Percentiles rank a stretch among this genome's conserved stretches.
Evolutionary conservation across 2,888 invertebrate species (phyloP).

Genomic region (Dusona sp.): DNA sequence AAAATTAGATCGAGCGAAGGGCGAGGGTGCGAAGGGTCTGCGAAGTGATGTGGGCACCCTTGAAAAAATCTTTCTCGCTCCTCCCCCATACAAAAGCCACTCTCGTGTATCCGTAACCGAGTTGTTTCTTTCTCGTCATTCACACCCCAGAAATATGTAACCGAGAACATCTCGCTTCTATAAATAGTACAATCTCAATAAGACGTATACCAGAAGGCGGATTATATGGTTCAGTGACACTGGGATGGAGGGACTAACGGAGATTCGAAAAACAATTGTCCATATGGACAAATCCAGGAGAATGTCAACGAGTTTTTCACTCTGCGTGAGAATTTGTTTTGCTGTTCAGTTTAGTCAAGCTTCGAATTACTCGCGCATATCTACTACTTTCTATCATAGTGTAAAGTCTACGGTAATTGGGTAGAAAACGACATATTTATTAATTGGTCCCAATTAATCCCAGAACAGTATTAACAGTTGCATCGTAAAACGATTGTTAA

Average conservation of each 20-base stretch:
- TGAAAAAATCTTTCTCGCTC: slow-evolving; percentile 53
- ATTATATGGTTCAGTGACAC: slow-evolving; percentile 8
- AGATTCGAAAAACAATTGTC: slow-evolving; percentile 49
- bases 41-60: slow-evolving; percentile 48
- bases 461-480: background rate
- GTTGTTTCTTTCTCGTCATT: slow-evolving; percentile 40
- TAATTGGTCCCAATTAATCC: background rate
- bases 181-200: slow-evolving; percentile 50
- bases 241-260: background rate
- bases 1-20: slow-evolving; percentile 55
- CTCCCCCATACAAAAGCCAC: slow-evolving; percentile 49
- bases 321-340: slow-evolving; percentile 54
- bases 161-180: slow-evolving; percentile 35
- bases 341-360: slow-evolving; percentile 28
- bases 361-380: slow-evolving; percentile 15
- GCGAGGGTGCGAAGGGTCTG: slow-evolving; percentile 50
- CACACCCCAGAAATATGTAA: slow-evolving; percentile 25
- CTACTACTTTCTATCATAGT: background rate
- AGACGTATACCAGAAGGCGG: slow-evolving; percentile 17
- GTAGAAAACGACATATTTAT: background rate
- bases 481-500: background rate
- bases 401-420: background rate
- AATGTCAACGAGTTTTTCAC: slow-evolving; percentile 23
- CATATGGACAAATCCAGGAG: slow-evolving; percentile 14
- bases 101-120: slow-evolving; percentile 58